These are phyloP conservation scores for Nomada flava DNA, from an alignment of 2,888 invertebrate genomes.

Conservation along the genomic window DNA sequence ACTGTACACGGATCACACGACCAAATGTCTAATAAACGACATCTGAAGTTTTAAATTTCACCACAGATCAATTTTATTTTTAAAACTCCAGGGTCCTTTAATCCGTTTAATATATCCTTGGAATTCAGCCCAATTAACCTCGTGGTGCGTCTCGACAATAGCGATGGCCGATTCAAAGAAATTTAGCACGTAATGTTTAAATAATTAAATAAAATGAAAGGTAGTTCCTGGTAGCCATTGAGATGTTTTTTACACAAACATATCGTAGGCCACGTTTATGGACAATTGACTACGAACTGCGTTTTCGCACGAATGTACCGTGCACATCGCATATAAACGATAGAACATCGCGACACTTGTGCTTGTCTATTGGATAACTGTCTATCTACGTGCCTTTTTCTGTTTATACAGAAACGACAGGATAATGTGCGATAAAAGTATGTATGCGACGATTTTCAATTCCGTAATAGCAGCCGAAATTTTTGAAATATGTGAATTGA, in stretches of 20 bases:
- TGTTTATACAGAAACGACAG: conserved; percentile 28
- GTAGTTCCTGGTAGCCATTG: too few species aligned
- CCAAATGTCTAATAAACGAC: too few species aligned
- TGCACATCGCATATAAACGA: conserved; percentile 36
- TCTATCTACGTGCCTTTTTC: conserved; percentile 43
- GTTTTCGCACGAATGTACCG: conserved; percentile 45
- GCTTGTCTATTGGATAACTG: conserved; percentile 49
- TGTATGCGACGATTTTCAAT: conserved; percentile 19
- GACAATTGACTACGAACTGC: conserved; percentile 50
- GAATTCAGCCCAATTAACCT: conserved; percentile 43
- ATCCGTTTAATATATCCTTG: conserved; percentile 20
- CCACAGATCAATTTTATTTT: conserved; percentile 1
- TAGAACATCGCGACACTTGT: conserved; percentile 11
- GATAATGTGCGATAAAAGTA: conserved; percentile 11
- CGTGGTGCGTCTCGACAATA: conserved; percentile 42
- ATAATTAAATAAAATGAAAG: conserved; percentile 49
- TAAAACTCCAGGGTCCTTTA: background rate
- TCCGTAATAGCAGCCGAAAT: background rate
- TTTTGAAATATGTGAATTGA: background rate
- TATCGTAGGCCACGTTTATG: conserved; percentile 1
- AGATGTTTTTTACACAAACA: too few species aligned
- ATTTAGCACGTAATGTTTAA: conserved; percentile 59
- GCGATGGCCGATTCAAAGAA: conserved; percentile 46
- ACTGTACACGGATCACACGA: too few species aligned
- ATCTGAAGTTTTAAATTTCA: background rate